Evolutionary conservation across 2,888 invertebrate species (phyloP), one percentile per base, ranked within the genome.

Genomic region (Sphinx pinastri): DNA sequence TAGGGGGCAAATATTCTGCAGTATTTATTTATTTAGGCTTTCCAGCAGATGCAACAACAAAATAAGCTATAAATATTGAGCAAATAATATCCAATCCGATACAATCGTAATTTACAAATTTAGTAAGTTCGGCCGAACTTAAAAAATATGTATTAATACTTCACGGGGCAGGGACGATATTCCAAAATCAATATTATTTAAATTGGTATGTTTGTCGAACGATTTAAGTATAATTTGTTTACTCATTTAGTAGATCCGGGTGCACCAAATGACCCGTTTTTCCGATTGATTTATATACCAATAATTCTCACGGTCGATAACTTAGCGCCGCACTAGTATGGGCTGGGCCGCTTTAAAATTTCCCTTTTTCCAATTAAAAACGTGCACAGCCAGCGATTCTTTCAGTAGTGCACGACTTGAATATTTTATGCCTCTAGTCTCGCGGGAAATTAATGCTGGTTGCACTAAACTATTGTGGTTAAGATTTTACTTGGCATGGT

Each of bases 361-460:
- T 83, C 77, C 70, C 73, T 81, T 70, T 79, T 80, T 81, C 80
- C 85, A 89, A 89, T 89, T 89, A 88, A 88, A 86, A 87, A 82
- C 78, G 82, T 82, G 84, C 82, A 84, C 80, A 71, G 76, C 78
- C 74, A 80, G 79, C 79, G 75, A 85, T 84, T 86, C 83, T 85
- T 84, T 83, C 70, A 75, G 74, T 74, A 77, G 79, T 83, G 79
- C 84, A 83, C 79, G 84, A 81, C 86, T 84, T 88, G 84, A 89
- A 90, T 89, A 87, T 89, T 89, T 88, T 85, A 87, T 81, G 81
- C 78, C 83, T 84, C 84, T 84, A 84, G 79, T 77, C 88, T 83
- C 83, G 75, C 78, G 87, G 87, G 86, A 89, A 91, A 90, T 90
- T 88, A 87, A 82, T 84, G 82, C 79, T 82, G 76, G 85, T 81